A percentile compares a stretch with the other conserved stretches of the same genome.
Evolutionary conservation across 2,888 invertebrate species (phyloP).

Genomic region (Phengaris alcon): DNA sequence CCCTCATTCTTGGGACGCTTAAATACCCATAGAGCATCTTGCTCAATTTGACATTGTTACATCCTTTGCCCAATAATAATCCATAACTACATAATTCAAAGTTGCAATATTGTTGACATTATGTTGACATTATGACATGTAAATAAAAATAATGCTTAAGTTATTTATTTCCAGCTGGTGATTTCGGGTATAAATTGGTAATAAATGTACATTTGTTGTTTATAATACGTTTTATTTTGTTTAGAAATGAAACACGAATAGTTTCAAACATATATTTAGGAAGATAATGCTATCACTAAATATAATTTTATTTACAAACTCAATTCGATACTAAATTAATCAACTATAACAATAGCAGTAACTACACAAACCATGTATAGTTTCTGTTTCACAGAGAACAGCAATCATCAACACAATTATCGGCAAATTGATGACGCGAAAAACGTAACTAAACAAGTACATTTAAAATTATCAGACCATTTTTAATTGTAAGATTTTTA

Average conservation of each 20-base stretch:
- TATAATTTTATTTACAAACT: conserved; percentile 39
- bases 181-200: conserved; percentile 13
- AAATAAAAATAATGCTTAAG: conserved; percentile 20
- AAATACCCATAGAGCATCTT: no score
- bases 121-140: not conserved
- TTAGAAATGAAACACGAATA: conserved; percentile 48
- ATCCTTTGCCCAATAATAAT: no score
- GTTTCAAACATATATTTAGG: conserved; percentile 73
- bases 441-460: not conserved
- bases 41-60: no score
- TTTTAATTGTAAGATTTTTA: no score
- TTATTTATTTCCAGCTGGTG: conserved; percentile 30
- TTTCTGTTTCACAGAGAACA: not conserved
- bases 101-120: not conserved
- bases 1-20: no score
- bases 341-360: not conserved
- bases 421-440: not conserved
- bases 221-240: conserved; percentile 20
- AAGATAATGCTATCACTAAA: conserved; percentile 67
- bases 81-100: not conserved
- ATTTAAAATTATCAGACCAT: no score
- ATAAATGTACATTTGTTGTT: conserved; percentile 6
- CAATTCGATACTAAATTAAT: conserved; percentile 20
- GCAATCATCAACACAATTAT: not conserved
- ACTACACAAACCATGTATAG: not conserved